Evolutionary conservation across 92 coral and sea anemone genomes (phyloP), one percentile per base, ranked within the genome.

Genomic region (Bergia sp.): DNA sequence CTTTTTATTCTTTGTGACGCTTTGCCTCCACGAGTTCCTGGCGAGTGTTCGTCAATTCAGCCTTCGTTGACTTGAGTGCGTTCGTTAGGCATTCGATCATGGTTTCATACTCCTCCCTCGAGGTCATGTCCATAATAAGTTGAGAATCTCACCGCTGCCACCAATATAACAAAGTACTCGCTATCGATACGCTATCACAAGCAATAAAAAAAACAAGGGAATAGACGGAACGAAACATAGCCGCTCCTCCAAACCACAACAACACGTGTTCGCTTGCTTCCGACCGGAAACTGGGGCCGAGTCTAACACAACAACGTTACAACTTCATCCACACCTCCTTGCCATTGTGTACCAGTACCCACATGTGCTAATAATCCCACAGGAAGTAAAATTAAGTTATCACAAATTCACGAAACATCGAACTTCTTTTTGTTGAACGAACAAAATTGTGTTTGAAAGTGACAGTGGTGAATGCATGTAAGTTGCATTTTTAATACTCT

Each of bases 401-500:
- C 76, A 72, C 38, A 72, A 3, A 72, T 72, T 72, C 76, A 72
- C 76, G 20, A 21, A 72, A 72, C 76, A 10, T 72, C 20, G 76
- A 72, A 72, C 76, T 72, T 72, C 76, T 72, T 72, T 72, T 72
- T 72, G 76, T 72, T 72, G 76, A 72, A 11, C 20, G 76, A 11
- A 72, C 76, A 72, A 72, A 72, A 21, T n/a, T 72, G 76, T 72
- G 76, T 72, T 72, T 72, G 76, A 72, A 72, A 72, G 76, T 72
- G 76, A 72, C 76, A 72, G 76, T 72, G 76, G 76, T 72, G 76
- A 72, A 72, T 20, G 76, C 76, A 11, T 72, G 39, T 1, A 72
- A 4, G 76, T 72, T 72, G 38, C 76, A 72, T 72, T 72, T 72
- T 72, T 72, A 72, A 72, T 72, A 72, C 76, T 72, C 6, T 72